These are phyloP conservation scores for Temnothorax unifasciatus DNA, from an alignment of 2,888 invertebrate species.

Conservation along the genomic window DNA sequence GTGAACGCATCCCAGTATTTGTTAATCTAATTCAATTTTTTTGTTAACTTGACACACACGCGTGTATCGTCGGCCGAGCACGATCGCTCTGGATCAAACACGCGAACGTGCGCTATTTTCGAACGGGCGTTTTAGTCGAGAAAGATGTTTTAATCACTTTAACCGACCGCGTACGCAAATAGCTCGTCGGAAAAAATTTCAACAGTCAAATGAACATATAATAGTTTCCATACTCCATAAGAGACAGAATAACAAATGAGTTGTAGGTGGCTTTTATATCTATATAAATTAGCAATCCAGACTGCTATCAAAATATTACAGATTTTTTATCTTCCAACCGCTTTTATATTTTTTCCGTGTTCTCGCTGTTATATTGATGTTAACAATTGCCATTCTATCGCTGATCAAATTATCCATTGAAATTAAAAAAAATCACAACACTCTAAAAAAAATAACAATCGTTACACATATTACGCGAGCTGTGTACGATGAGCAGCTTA, in stretches of 20 bases:
- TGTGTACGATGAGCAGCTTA: slow-evolving; percentile 26
- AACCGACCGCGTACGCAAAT: not conserved
- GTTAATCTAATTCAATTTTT: slow-evolving; percentile 43
- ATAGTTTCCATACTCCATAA: not conserved
- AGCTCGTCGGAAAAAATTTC: slow-evolving; percentile 8
- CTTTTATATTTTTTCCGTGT: not conserved
- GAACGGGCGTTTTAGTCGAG: slow-evolving; percentile 21
- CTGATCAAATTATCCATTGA: slow-evolving; percentile 30
- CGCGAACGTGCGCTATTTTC: slow-evolving; percentile 33
- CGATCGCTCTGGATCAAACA: slow-evolving; percentile 31
- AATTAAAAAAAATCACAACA: slow-evolving; percentile 24
- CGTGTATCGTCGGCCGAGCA: not conserved
- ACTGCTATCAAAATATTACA: not conserved
- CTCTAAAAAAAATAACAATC: slow-evolving; percentile 16
- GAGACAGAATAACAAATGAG: slow-evolving; percentile 13
- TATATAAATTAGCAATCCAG: not conserved
- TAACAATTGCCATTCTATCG: slow-evolving; percentile 14
- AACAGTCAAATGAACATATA: slow-evolving; percentile 1
- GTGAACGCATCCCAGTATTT: slow-evolving; percentile 17
- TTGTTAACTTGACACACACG: slow-evolving; percentile 36
- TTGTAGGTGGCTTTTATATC: not conserved
- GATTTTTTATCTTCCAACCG: not conserved
- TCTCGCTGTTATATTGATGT: slow-evolving; percentile 34
- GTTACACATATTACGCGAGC: slow-evolving; percentile 23
- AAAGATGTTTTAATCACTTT: slow-evolving; percentile 34